phyloP scores from a whole-genome alignment of 2,888 invertebrate species.

The Sericinus montela region DNA sequence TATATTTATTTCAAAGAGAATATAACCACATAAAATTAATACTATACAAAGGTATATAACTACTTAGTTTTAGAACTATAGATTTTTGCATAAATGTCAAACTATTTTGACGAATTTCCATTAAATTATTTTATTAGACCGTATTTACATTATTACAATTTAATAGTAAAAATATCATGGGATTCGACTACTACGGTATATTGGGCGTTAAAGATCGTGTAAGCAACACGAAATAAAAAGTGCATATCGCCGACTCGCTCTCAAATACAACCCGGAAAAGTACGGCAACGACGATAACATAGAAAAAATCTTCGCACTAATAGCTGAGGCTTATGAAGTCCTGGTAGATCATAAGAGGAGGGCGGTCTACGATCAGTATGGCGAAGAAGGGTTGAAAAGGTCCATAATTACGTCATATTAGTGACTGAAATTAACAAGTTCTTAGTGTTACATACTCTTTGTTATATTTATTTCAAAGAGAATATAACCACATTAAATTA shows the following conservation, averaged over 20 bases:
- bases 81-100: no score
- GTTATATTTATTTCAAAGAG: no score
- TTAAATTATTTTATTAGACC: no score
- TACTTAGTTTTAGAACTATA: no score
- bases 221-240: constrained; percentile 84
- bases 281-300: constrained; percentile 65
- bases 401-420: constrained; percentile 87
- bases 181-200: constrained; percentile 88
- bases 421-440: no score
- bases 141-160: background rate
- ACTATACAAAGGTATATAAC: no score
- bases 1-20: no score
- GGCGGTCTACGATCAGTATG: constrained; percentile 93
- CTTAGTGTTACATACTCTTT: no score
- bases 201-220: constrained; percentile 82
- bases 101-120: no score
- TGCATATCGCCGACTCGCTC: constrained; percentile 80
- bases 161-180: constrained; percentile 57
- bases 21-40: no score
- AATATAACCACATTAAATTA: no score
- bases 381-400: constrained; percentile 90
- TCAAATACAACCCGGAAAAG: constrained; percentile 81
- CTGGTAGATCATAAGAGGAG: constrained; percentile 82
- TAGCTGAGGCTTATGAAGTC: constrained; percentile 90
- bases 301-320: constrained; percentile 78